Percentiles rank a stretch among this genome's conserved stretches.
Conservation (phyloP, 2,113 vertebrate species). For the Fregata magnificens region DNA sequence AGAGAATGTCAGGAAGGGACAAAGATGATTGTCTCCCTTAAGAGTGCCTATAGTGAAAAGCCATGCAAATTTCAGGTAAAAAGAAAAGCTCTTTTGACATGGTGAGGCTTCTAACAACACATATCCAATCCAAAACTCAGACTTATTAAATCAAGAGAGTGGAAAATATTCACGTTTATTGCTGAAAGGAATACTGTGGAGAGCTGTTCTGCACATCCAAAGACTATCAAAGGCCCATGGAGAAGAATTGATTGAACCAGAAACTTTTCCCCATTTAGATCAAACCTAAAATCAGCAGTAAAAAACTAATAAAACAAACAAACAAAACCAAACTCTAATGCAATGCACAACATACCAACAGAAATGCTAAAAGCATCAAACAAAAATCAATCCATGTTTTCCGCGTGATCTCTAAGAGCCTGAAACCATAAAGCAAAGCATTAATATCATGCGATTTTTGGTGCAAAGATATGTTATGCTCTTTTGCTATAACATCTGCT, state of each 20-base stretch:
- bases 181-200: background rate
- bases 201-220: background rate
- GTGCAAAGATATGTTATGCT: background rate
- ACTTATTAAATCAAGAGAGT: background rate
- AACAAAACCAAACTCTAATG: background rate
- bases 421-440: background rate
- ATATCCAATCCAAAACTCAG: background rate
- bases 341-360: background rate
- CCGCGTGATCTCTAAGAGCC: background rate
- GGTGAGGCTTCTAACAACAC: background rate
- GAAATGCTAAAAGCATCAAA: constrained; percentile 14
- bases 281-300: constrained; percentile 10
- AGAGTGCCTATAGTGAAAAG: background rate
- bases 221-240: background rate
- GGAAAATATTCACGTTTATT: background rate
- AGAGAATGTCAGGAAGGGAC: background rate
- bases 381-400: background rate
- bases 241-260: background rate
- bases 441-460: background rate
- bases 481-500: background rate
- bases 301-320: background rate
- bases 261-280: background rate
- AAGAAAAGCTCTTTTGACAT: background rate
- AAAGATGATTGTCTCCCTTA: background rate
- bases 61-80: background rate